phyloP scores from a whole-genome alignment of 2,888 invertebrate genomes.

The Neocrepidodera transversa region DNA sequence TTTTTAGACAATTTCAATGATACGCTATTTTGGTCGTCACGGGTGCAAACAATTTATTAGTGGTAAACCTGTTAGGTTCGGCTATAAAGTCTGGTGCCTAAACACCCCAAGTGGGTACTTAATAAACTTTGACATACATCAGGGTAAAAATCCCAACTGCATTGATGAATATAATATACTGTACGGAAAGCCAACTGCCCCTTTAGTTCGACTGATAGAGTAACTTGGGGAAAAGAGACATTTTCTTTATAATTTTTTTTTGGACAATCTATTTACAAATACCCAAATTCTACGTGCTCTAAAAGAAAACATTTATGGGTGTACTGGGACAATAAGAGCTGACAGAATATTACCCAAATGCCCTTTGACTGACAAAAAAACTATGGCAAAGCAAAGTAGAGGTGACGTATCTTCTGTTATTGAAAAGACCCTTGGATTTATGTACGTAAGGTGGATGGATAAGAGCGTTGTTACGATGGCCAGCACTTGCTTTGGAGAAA shows the following conservation, averaged over 20 bases:
- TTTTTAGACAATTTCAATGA: constrained; percentile 12
- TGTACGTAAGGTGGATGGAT: not conserved
- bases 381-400: constrained; percentile 1
- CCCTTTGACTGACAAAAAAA: not conserved
- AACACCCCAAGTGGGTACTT: constrained; percentile 27
- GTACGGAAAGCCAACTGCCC: constrained; percentile 44
- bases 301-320: constrained; percentile 34
- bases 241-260: constrained; percentile 40
- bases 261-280: constrained; percentile 44
- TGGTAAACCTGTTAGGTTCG: constrained; percentile 31
- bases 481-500: not conserved
- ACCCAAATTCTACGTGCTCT: constrained; percentile 30
- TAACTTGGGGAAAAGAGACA: constrained; percentile 35
- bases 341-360: constrained; percentile 40
- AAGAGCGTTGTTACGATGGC: not conserved
- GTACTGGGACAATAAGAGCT: constrained; percentile 44
- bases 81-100: constrained; percentile 22
- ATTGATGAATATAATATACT: constrained; percentile 39
- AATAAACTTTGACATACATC: constrained; percentile 33
- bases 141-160: constrained; percentile 33
- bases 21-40: no score
- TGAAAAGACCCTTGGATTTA: not conserved
- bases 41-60: constrained; percentile 35
- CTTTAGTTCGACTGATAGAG: constrained; percentile 35
- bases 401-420: not conserved